Evolutionary conservation across 2,113 vertebrate species (phyloP), one percentile per base, ranked within the genome.

Genomic region (Apodemus sylvaticus): DNA sequence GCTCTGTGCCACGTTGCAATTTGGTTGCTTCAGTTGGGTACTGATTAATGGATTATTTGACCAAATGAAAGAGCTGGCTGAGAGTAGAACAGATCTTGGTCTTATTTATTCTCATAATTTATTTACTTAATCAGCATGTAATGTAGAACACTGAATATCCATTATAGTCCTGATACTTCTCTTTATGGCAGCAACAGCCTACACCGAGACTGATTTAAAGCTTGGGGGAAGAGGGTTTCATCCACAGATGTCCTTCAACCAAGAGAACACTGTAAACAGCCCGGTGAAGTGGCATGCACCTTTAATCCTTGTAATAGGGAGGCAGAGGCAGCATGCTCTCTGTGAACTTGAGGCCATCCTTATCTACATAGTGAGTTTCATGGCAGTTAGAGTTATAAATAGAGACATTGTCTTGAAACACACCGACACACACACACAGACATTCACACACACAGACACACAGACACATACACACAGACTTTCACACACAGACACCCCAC

Each of bases 81-180:
- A 62, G 1, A 83, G 24, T 39, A 62, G n/a, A 62, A 83, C 45
- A 97, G 26, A 14, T 31, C 14, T 94, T 81, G 12, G 5, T 68
- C 39, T 89, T 45, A 93, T 42, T 79, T 89, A 79, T 86, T 89
- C 29, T 83, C 22, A 73, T 78, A 95, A 86, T 79, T 73, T 81
- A 48, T 76, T 82, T 16, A 78, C 53, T 77, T 58, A 88, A 34
- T 58, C 64, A 82, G 45, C 64, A 68, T 55, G 11, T 87, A 29
- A 42, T 29, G 0, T 48, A 85, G 82, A 91, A 88, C 5, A 39
- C 82, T 87, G 34, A 89, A 31, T 66, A 48, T 45, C 4, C 39
- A 62, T 42, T 82, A 39, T 0, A 42, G 19, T 83, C 39, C 19
- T 6, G 51, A 51, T n/a, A 31, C 10, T 68, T 48, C 11, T 68